phyloP scores from a whole-genome alignment of 2,113 vertebrate species.

The Martes martes region DNA sequence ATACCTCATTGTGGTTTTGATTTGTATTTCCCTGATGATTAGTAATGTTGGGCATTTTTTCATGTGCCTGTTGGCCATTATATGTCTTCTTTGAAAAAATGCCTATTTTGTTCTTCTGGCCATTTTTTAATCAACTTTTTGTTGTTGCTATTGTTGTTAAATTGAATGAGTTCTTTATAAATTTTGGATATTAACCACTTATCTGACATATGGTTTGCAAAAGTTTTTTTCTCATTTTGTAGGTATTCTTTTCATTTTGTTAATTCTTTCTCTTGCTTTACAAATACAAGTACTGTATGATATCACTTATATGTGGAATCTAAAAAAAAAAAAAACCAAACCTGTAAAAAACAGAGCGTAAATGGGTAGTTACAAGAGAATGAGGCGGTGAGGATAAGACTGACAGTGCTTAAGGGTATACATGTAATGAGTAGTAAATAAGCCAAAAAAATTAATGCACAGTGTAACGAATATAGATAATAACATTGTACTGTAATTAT shows the following conservation, averaged over 20 bases:
- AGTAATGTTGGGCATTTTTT: not conserved
- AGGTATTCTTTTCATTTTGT: not conserved
- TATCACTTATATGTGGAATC: not conserved
- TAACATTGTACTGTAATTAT: not conserved
- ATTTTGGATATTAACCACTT: not conserved
- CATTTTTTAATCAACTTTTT: not conserved
- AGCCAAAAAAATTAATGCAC: not conserved
- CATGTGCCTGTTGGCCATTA: not conserved
- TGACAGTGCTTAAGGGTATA: not conserved
- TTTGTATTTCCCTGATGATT: not conserved
- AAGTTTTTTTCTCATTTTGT: not conserved
- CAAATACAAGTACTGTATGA: not conserved
- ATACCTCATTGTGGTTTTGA: not conserved
- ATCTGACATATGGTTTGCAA: not conserved
- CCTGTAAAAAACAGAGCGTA: not conserved
- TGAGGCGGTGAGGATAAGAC: not conserved
- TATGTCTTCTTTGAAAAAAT: not conserved
- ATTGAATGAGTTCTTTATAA: not conserved
- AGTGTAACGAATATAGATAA: not conserved
- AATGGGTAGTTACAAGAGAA: not conserved
- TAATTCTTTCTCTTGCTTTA: not conserved
- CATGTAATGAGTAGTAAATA: not conserved
- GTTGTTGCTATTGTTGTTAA: not conserved
- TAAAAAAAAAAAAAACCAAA: not conserved
- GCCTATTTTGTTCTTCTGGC: not conserved